Base-by-base conservation (phyloP, 2,888 invertebrate genomes). In the Nysson spinosus region DNA sequence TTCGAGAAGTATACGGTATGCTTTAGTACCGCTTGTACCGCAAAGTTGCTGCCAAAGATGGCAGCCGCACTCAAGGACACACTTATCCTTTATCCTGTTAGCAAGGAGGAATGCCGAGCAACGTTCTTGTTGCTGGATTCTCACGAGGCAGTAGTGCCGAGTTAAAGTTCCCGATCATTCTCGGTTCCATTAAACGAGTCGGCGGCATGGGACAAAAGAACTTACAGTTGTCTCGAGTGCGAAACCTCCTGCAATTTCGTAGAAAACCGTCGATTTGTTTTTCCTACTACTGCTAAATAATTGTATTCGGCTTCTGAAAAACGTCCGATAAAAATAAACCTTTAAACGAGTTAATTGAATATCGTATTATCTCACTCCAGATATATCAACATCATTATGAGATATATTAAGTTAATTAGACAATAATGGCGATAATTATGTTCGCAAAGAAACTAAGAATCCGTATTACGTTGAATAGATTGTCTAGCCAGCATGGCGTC, bases 41-140 rank as follows among this genome's bases (percentile, higher is more conserved):
- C 64, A 70, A 75, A 69, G 35, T 58, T 50, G 65, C 69, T 68
- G 61, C 67, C 73, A 64, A 78, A 67, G 69, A 75, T 64, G 69
- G 57, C 67, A 68, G 46, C 51, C 42, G 65, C 66, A 69, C 64
- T 79, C 79, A 76, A 77, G 77, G 75, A 77, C 74, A 63, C 71
- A 37, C 63, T 76, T 73, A 76, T 72, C 77, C 77, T 69, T 74
- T 69, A 69, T 76, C 74, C 75, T 77, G 74, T 74, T 77, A 75
- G 56, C 52, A 47, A 69, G 30, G 47, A 64, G 57, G 70, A 75
- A 75, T 70, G 72, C 65, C 64, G 55, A 50, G 63, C 50, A 43
- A 47, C 51, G 52, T 68, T 57, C 67, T 69, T 55, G 62, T 65
- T 66, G 65, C 42, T 49, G 49, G 58, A 67, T 65, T 68, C 68